Evolutionary conservation across 2,888 invertebrate species (phyloP).

Genomic region (Brachycybe producta): DNA sequence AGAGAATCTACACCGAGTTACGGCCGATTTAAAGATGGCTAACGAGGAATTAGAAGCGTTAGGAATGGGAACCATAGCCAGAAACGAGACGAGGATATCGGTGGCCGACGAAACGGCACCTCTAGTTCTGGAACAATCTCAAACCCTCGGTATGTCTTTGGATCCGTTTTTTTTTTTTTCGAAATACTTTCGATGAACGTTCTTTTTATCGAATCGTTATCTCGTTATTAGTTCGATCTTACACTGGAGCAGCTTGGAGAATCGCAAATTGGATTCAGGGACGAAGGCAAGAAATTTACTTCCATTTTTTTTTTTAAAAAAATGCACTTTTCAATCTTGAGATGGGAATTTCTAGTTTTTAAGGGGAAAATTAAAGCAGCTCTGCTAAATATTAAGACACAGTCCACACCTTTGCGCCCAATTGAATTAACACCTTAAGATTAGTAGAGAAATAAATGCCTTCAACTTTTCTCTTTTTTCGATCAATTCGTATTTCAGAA

Average conservation of each 20-base stretch:
- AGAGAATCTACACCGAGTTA: background rate
- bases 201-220: background rate
- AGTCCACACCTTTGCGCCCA: too few species aligned
- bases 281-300: constrained; percentile 13
- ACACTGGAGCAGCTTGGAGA: constrained; percentile 14
- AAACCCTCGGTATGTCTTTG: constrained; percentile 8
- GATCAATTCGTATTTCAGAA: too few species aligned
- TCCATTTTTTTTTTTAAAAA: background rate
- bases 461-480: background rate
- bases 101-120: constrained; percentile 1
- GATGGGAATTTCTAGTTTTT: too few species aligned
- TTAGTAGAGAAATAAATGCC: too few species aligned
- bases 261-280: constrained; percentile 17
- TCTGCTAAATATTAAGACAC: too few species aligned
- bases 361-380: too few species aligned
- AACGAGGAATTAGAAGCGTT: constrained; percentile 5
- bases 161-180: background rate
- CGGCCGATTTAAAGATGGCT: constrained; percentile 12
- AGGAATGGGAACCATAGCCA: background rate
- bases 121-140: constrained; percentile 6
- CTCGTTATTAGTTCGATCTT: constrained; percentile 11
- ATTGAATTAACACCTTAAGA: too few species aligned
- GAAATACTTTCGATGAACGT: background rate
- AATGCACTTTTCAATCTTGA: too few species aligned
- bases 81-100: background rate